These are phyloP conservation scores for Trogon surrucura DNA, from an alignment of 2,113 vertebrate species.

Conservation along the genomic window DNA sequence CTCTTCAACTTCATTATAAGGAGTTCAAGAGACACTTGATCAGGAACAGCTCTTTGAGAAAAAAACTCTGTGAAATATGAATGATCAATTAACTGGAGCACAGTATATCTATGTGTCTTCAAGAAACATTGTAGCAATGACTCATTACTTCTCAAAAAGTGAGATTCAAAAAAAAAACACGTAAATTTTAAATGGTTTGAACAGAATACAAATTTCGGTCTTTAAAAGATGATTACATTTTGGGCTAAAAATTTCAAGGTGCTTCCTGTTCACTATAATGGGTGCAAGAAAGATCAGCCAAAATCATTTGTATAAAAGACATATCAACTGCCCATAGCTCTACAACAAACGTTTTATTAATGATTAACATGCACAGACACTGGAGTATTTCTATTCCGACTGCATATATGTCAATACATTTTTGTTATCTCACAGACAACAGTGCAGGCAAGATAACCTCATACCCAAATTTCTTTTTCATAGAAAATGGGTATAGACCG, in stretches of 20 bases:
- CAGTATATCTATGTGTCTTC: neutral
- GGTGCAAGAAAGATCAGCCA: neutral
- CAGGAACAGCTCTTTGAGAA: neutral
- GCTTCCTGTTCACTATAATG: neutral
- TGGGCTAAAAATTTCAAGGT: neutral
- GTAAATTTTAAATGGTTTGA: neutral
- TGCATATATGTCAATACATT: neutral
- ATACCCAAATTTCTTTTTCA: neutral
- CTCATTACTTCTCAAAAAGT: neutral
- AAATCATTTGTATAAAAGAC: neutral
- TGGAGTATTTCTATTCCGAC: neutral
- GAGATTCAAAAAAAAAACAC: neutral
- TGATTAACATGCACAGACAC: neutral
- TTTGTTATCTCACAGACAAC: neutral
- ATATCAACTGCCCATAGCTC: neutral
- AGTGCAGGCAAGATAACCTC: neutral
- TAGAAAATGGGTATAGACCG: neutral
- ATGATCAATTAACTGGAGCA: neutral
- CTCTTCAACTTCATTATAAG: neutral
- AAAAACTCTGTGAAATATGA: neutral
- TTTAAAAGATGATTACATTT: neutral
- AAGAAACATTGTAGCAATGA: neutral
- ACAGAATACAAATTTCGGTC: neutral
- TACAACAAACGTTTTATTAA: neutral
- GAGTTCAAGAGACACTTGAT: conserved; percentile 15